These are phyloP conservation scores for Liparis tanakae DNA, from an alignment of 2,797 vertebrate genomes.

Conservation along the genomic window DNA sequence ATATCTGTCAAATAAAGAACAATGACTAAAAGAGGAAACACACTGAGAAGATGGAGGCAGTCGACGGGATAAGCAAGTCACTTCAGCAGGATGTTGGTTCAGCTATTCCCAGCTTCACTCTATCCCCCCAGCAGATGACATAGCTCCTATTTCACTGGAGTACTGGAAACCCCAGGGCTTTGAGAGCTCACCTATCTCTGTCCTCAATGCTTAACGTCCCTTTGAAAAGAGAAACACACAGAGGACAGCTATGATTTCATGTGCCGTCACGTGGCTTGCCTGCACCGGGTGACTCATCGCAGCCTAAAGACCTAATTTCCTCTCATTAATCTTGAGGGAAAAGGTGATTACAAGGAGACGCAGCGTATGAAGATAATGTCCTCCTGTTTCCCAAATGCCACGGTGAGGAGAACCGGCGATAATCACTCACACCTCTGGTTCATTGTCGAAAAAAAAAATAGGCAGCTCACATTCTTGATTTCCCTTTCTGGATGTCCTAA, in stretches of 20 bases:
- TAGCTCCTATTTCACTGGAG: slow-evolving; percentile 45
- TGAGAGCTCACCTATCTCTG: slow-evolving; percentile 34
- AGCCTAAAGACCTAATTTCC: slow-evolving; percentile 49
- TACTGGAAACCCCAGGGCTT: slow-evolving; percentile 36
- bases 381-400: slow-evolving; percentile 61
- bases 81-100: slow-evolving; percentile 38
- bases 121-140: slow-evolving; percentile 46
- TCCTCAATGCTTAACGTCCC: slow-evolving; percentile 25
- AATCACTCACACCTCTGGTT: slow-evolving; percentile 40
- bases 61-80: slow-evolving; percentile 39
- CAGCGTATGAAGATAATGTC: slow-evolving; percentile 39
- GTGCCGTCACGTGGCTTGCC: slow-evolving; percentile 32
- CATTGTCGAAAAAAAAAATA: slow-evolving; percentile 18
- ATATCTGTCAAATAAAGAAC: neutral
- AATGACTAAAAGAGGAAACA: slow-evolving; percentile 43
- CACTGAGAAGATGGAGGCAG: slow-evolving; percentile 18
- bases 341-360: slow-evolving; percentile 64
- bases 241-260: slow-evolving; percentile 43
- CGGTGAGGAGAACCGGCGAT: slow-evolving; percentile 51
- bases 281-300: slow-evolving; percentile 54
- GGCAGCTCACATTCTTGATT: slow-evolving; percentile 18
- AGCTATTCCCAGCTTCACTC: slow-evolving; percentile 47
- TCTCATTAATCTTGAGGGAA: slow-evolving; percentile 57
- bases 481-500: neutral
- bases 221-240: slow-evolving; percentile 61